These are phyloP conservation scores for Nasonia giraulti DNA, from an alignment of 1,140 invertebrate genomes.

Conservation along the genomic window DNA sequence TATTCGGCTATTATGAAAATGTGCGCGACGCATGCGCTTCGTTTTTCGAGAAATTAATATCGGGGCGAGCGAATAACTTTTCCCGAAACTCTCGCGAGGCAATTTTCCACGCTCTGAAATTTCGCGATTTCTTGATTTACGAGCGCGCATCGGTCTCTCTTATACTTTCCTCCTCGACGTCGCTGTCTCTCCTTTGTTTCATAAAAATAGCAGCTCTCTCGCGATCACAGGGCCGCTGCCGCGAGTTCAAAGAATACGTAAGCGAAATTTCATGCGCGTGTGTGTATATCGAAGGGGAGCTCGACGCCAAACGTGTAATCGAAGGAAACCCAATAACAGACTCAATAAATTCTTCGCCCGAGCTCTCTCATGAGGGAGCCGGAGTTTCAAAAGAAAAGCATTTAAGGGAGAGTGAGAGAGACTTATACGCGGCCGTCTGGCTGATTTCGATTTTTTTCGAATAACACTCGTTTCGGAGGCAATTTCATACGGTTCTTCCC, in stretches of 20 bases:
- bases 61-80: neutral
- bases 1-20: conserved; percentile 44
- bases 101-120: neutral
- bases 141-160: neutral
- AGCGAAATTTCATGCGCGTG: conserved; percentile 48
- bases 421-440: neutral
- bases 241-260: conserved; percentile 52
- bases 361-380: conserved; percentile 10
- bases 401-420: conserved; percentile 15
- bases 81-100: conserved; percentile 1
- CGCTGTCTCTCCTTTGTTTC: conserved; percentile 4
- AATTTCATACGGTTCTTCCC: neutral
- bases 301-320: conserved; percentile 49
- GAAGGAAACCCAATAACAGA: conserved; percentile 55
- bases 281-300: conserved; percentile 28
- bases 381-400: conserved; percentile 44
- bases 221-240: conserved; percentile 6
- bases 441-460: conserved; percentile 20
- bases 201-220: conserved; percentile 27
- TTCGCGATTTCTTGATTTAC: conserved; percentile 45
- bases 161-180: neutral
- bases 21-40: conserved; percentile 19
- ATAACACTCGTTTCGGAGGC: conserved; percentile 12
- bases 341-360: conserved; percentile 50
- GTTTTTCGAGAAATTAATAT: too few species aligned